Evolutionary conservation across 2,113 vertebrate genomes (phyloP).

Genomic region (Syngnathus scovelli): DNA sequence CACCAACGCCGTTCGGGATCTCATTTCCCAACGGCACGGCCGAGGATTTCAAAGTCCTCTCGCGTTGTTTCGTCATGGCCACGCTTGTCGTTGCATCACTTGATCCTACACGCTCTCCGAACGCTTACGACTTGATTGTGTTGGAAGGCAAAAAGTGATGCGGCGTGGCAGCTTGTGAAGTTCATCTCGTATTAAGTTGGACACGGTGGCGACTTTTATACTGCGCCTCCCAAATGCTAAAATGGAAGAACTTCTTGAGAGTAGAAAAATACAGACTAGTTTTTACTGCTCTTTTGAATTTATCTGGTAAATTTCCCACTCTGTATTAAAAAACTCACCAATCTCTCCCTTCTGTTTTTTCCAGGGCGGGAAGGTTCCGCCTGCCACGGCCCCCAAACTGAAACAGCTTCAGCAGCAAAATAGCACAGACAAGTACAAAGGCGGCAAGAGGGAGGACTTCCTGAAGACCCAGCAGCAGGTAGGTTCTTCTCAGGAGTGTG

Average conservation of each 20-base stretch:
- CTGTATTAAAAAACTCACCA: neutral
- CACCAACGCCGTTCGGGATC: slow-evolving; percentile 18
- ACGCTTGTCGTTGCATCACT: slow-evolving; percentile 38
- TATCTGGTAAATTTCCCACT: neutral
- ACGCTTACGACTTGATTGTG: neutral
- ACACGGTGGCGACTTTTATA: neutral
- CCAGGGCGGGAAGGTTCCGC: slow-evolving; percentile 71
- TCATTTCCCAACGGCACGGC: slow-evolving; percentile 23
- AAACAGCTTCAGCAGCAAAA: slow-evolving; percentile 86
- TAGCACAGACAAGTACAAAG: slow-evolving; percentile 88
- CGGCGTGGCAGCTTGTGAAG: neutral
- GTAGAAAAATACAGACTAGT: too few species aligned
- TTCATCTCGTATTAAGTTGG: slow-evolving; percentile 21
- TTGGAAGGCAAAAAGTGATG: neutral
- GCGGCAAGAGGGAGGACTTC: slow-evolving; percentile 85
- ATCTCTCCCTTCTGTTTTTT: neutral
- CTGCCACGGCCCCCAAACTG: slow-evolving; percentile 81
- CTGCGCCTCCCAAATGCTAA: neutral
- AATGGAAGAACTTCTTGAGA: too few species aligned
- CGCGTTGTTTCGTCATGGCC: slow-evolving; percentile 60
- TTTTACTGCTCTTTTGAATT: too few species aligned
- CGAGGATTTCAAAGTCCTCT: slow-evolving; percentile 48
- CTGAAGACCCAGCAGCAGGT: slow-evolving; percentile 76
- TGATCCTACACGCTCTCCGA: slow-evolving; percentile 26
- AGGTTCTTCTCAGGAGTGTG: neutral